phyloP scores from a whole-genome alignment of 2,113 vertebrate species.

The Petroica traversi region DNA sequence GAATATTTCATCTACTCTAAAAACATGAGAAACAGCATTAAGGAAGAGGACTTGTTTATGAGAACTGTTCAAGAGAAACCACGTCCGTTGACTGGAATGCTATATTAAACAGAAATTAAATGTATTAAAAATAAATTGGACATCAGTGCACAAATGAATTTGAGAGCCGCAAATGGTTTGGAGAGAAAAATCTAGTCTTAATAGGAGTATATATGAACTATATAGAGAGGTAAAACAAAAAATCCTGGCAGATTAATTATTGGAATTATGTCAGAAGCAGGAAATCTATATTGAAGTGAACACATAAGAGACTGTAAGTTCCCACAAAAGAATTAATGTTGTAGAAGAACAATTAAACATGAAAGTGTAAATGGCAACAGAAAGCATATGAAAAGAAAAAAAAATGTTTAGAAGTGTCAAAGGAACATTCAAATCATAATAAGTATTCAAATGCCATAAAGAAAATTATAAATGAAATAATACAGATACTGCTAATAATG shows the following conservation, averaged over 20 bases:
- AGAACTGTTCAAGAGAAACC: background rate
- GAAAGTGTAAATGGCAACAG: background rate
- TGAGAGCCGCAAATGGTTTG: background rate
- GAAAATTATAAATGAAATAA: background rate
- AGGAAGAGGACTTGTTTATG: background rate
- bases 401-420: background rate
- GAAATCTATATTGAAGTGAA: background rate
- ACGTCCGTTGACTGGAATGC: background rate
- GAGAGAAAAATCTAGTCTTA: background rate
- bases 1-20: background rate
- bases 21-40: background rate
- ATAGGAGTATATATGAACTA: background rate
- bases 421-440: background rate
- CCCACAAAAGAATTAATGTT: background rate
- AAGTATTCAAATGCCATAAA: background rate
- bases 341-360: background rate
- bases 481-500: background rate
- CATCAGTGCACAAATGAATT: background rate
- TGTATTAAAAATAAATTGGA: background rate
- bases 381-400: background rate
- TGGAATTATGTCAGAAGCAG: background rate
- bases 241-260: background rate
- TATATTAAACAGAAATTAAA: background rate
- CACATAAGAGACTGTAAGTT: background rate
- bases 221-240: background rate